These are phyloP conservation scores for Nestor notabilis DNA, from an alignment of 2,113 vertebrate species.

Conservation along the genomic window DNA sequence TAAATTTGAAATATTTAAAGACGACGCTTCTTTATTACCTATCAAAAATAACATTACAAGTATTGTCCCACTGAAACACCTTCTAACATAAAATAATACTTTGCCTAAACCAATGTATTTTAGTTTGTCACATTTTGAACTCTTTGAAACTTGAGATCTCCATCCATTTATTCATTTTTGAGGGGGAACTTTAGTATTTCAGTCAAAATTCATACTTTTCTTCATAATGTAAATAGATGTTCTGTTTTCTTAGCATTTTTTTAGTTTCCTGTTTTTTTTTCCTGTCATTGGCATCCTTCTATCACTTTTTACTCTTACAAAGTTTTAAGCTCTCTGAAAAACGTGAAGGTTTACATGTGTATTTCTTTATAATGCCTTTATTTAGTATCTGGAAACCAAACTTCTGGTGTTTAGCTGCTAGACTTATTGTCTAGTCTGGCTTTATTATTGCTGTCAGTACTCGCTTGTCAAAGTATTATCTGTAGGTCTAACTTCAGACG, in stretches of 20 bases:
- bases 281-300: background rate
- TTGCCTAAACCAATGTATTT: background rate
- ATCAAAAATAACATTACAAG: background rate
- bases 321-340: background rate
- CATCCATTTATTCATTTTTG: background rate
- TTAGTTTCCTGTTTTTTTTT: conserved; percentile 1
- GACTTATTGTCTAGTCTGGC: background rate
- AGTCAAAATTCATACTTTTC: background rate
- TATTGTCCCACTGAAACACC: background rate
- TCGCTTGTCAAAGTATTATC: background rate
- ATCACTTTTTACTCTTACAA: background rate
- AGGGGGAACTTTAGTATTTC: background rate
- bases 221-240: background rate
- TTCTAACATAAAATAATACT: background rate
- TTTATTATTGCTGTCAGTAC: background rate
- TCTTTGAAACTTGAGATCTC: background rate
- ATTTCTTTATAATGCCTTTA: background rate
- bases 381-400: background rate
- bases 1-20: background rate
- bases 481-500: background rate
- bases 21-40: background rate
- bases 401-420: background rate
- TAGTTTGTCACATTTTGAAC: background rate
- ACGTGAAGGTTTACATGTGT: background rate
- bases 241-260: conserved; percentile 19